These are phyloP conservation scores for Zosterops japonicus DNA, from an alignment of 2,113 vertebrate species.

Conservation along the genomic window DNA sequence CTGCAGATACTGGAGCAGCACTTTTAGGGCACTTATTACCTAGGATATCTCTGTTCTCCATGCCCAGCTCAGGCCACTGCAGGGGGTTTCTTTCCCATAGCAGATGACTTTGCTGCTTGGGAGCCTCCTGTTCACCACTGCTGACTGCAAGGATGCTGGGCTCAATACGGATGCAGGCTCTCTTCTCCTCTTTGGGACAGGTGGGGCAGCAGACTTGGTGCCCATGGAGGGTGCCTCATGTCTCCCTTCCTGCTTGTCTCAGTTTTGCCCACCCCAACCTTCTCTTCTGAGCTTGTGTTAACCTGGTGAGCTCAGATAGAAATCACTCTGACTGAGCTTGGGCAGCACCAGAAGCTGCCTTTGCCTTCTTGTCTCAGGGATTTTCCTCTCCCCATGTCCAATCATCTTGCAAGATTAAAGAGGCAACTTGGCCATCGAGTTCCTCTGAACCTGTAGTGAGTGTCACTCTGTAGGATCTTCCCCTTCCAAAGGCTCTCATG, in stretches of 20 bases:
- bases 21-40: background rate
- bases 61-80: background rate
- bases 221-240: background rate
- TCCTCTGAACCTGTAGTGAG: accelerated
- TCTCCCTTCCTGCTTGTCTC: background rate
- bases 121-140: background rate
- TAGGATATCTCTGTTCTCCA: background rate
- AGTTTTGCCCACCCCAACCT: background rate
- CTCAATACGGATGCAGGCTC: background rate
- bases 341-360: background rate
- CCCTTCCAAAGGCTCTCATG: background rate
- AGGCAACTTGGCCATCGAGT: background rate
- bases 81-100: background rate
- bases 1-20: accelerated
- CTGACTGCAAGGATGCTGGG: background rate
- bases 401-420: background rate
- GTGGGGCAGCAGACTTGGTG: background rate
- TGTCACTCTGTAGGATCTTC: background rate
- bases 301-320: background rate
- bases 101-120: background rate
- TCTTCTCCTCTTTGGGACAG: background rate
- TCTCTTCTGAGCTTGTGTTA: background rate
- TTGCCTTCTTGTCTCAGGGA: background rate
- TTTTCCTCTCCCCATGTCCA: background rate
- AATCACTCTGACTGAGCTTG: background rate